Evolutionary conservation across 2,113 vertebrate genomes (phyloP).

Genomic region (Mus pahari): DNA sequence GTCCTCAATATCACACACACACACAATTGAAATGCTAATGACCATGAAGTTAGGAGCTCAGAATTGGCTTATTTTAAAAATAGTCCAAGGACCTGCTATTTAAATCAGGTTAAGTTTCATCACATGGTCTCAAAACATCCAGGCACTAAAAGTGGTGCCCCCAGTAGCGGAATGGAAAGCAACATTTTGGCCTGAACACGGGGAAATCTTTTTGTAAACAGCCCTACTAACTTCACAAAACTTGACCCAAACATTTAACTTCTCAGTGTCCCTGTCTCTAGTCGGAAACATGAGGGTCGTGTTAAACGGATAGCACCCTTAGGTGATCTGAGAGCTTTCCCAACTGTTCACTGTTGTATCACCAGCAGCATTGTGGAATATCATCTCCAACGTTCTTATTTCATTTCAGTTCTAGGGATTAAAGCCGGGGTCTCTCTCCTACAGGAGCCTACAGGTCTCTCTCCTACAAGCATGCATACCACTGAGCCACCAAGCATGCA

Average conservation of each 20-base stretch:
- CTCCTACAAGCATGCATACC: too few relatives aligned
- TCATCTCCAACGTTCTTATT: not conserved
- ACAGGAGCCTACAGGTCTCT: too few relatives aligned
- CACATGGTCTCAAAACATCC: not conserved
- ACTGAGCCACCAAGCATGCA: not conserved
- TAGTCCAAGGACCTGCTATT: not conserved
- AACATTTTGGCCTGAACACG: not conserved
- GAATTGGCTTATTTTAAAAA: slow-evolving; percentile 24
- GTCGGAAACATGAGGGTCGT: not conserved
- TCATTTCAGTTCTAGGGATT: not conserved
- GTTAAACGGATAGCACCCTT: not conserved
- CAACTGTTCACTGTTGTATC: not conserved
- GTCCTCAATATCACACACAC: not conserved
- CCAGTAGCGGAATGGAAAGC: not conserved
- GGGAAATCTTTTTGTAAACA: not conserved
- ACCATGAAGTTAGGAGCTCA: not conserved
- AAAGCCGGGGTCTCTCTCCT: not conserved
- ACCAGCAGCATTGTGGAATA: not conserved
- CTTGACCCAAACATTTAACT: not conserved
- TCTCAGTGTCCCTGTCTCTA: not conserved
- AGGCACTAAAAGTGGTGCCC: not conserved
- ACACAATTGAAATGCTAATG: not conserved
- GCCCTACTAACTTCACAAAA: not conserved
- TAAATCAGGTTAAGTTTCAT: slow-evolving; percentile 32
- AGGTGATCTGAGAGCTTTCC: not conserved